Evolutionary conservation across 2,888 invertebrate genomes (phyloP).

Genomic region (Nudaria mundana): DNA sequence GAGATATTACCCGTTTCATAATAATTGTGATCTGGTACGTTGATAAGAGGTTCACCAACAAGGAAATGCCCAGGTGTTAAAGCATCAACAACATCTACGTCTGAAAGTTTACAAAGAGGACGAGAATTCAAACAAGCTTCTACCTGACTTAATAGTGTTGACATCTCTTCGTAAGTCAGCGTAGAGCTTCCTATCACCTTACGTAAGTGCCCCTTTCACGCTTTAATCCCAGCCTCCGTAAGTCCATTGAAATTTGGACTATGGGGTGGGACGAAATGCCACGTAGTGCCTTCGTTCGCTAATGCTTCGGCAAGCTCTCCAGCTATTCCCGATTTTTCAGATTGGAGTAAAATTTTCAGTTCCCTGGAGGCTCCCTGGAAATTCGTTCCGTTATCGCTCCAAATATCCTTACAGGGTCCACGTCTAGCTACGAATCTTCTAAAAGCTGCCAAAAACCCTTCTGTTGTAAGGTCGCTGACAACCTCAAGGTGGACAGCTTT

Average conservation of each 20-base stretch:
- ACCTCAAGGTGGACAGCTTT: no score
- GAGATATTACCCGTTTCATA: not conserved
- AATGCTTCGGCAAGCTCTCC: not conserved
- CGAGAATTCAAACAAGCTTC: not conserved
- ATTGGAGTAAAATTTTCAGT: not conserved
- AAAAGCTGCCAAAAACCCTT: conserved; percentile 25
- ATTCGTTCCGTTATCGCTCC: conserved; percentile 22
- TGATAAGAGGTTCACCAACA: conserved; percentile 1
- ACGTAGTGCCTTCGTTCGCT: conserved; percentile 2
- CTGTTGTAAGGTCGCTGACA: conserved; percentile 21
- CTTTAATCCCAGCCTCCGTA: conserved; percentile 10
- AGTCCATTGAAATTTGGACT: conserved; percentile 6
- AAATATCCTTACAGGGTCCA: conserved; percentile 16
- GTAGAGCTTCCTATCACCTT: conserved; percentile 2
- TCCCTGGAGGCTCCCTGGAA: conserved; percentile 9
- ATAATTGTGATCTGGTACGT: not conserved
- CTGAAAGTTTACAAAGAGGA: not conserved
- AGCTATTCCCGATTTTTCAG: not conserved
- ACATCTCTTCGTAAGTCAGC: conserved; percentile 3
- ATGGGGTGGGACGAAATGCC: conserved; percentile 7
- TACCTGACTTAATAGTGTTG: no score
- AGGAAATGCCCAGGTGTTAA: conserved; percentile 9
- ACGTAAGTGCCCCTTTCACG: conserved; percentile 1
- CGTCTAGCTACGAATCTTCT: conserved; percentile 17
- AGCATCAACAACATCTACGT: not conserved